phyloP scores from a whole-genome alignment of 2,888 invertebrate genomes.

The Eupithecia vulgata region DNA sequence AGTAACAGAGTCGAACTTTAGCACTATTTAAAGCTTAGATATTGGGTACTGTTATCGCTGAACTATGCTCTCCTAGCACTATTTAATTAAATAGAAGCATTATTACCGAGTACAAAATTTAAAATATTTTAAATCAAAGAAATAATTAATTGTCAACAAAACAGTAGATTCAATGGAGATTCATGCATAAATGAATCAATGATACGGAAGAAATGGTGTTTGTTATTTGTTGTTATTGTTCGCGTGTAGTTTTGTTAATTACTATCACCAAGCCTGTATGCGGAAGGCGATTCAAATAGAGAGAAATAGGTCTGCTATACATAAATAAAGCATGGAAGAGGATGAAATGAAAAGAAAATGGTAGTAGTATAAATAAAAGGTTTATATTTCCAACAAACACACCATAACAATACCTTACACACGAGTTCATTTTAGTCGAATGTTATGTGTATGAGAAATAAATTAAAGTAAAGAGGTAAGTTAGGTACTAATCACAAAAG shows the following conservation, averaged over 20 bases:
- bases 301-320: conserved; percentile 78
- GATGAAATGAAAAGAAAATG: conserved; percentile 83
- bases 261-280: conserved; percentile 79
- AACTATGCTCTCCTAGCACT: conserved; percentile 78
- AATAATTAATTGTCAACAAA: conserved; percentile 61
- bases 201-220: conserved; percentile 83
- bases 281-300: conserved; percentile 68
- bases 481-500: conserved; percentile 63
- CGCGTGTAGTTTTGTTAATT: conserved; percentile 71
- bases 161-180: conserved; percentile 73
- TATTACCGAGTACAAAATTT: conserved; percentile 68
- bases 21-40: conserved; percentile 75
- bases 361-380: conserved; percentile 79
- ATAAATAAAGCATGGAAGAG: conserved; percentile 80
- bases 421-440: conserved; percentile 55
- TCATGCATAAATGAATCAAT: conserved; percentile 83
- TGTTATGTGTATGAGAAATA: conserved; percentile 64
- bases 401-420: conserved; percentile 79
- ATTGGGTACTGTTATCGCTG: conserved; percentile 68
- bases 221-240: conserved; percentile 69
- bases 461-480: conserved; percentile 67
- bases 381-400: conserved; percentile 84
- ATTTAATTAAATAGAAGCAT: conserved; percentile 75
- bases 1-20: conserved; percentile 46
- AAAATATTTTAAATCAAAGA: conserved; percentile 61